Evolutionary conservation across 2,797 vertebrate genomes (phyloP).

Genomic region (Mormyrops attenuatus): DNA sequence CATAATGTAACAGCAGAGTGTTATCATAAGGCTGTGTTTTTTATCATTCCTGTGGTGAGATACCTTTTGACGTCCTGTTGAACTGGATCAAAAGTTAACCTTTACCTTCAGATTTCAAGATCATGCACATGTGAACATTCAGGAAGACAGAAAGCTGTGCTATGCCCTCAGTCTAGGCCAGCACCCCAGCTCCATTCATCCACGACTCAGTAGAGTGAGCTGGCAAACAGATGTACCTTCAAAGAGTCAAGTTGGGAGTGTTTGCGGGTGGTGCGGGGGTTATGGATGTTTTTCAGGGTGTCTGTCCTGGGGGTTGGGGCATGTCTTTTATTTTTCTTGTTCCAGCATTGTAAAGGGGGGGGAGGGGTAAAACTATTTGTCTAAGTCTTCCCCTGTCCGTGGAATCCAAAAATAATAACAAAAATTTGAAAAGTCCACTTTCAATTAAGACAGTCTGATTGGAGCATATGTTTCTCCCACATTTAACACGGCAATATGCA

Average conservation of each 20-base stretch:
- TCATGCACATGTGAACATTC: not conserved
- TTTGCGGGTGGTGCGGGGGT: slow-evolving; percentile 22
- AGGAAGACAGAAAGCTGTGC: not conserved
- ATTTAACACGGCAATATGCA: not conserved
- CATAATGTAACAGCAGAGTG: not conserved
- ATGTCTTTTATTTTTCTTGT: slow-evolving; percentile 30
- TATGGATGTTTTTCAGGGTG: slow-evolving; percentile 20
- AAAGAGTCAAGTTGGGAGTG: slow-evolving; percentile 21
- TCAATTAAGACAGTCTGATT: not conserved
- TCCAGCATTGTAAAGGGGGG: slow-evolving; percentile 24
- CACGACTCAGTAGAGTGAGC: slow-evolving; percentile 13
- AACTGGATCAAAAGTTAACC: slow-evolving; percentile 11
- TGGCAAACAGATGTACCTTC: slow-evolving; percentile 39
- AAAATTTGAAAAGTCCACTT: not conserved
- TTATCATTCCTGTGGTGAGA: not conserved
- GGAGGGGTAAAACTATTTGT: slow-evolving; percentile 32
- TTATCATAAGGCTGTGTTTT: not conserved
- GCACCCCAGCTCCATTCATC: not conserved
- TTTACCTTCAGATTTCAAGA: slow-evolving; percentile 9
- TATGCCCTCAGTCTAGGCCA: not conserved
- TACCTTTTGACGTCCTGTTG: not conserved
- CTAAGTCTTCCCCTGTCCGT: slow-evolving; percentile 17
- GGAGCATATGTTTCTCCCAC: not conserved
- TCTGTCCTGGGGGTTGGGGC: slow-evolving; percentile 17
- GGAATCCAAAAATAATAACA: slow-evolving; percentile 23